Evolutionary conservation across 2,797 vertebrate genomes (phyloP).

Genomic region (Oreochromis mossambicus): DNA sequence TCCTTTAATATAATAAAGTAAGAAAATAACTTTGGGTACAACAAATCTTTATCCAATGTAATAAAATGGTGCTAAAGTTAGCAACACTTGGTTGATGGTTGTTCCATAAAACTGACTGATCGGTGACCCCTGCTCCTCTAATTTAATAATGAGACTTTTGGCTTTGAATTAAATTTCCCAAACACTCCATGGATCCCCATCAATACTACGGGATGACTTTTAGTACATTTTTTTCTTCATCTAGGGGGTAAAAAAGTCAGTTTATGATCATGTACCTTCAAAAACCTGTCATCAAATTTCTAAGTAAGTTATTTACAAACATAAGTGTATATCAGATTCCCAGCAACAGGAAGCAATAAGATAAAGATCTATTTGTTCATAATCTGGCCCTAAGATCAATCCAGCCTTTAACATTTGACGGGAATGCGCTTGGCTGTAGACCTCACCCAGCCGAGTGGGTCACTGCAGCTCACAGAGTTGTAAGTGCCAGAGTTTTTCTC

Average conservation of each 20-base stretch:
- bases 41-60: neutral
- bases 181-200: neutral
- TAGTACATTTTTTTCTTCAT: neutral
- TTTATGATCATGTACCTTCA: neutral
- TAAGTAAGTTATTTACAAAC: neutral
- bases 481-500: neutral
- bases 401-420: neutral
- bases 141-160: neutral
- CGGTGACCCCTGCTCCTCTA: neutral
- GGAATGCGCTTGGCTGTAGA: slow-evolving; percentile 2
- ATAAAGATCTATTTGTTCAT: neutral
- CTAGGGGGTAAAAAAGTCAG: neutral
- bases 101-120: neutral
- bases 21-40: neutral
- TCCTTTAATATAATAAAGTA: neutral
- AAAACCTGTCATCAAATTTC: neutral
- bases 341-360: neutral
- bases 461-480: neutral
- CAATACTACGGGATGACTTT: neutral
- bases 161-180: neutral
- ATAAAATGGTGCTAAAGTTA: neutral
- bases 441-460: neutral
- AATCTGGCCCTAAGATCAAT: neutral
- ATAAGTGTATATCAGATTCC: neutral
- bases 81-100: neutral